These are phyloP conservation scores for Cyanocitta stelleri DNA, from an alignment of 2,113 vertebrate species.

Conservation along the genomic window DNA sequence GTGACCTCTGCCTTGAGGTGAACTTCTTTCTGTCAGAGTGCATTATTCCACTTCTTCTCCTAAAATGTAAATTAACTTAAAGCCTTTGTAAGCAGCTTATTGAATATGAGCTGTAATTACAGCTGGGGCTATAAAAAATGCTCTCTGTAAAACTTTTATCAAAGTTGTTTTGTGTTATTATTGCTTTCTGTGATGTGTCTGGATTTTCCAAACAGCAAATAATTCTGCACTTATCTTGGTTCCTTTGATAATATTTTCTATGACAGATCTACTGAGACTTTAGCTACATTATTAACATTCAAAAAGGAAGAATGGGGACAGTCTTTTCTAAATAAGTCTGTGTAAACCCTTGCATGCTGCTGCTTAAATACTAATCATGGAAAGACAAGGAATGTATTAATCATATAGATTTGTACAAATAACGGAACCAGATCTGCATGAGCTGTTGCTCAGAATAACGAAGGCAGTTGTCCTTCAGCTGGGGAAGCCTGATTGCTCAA, in stretches of 20 bases:
- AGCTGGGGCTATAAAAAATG: background rate
- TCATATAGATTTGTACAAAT: background rate
- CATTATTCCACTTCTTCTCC: background rate
- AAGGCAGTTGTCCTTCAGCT: background rate
- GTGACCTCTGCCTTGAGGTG: background rate
- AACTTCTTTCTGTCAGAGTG: background rate
- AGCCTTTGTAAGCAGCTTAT: slow-evolving; percentile 10
- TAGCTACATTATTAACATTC: background rate
- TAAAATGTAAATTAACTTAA: slow-evolving; percentile 12
- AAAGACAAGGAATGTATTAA: background rate
- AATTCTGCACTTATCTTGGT: slow-evolving; percentile 20
- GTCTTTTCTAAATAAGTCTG: background rate
- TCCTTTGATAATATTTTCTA: slow-evolving; percentile 32
- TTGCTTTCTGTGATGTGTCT: slow-evolving; percentile 25
- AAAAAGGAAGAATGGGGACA: slow-evolving; percentile 21
- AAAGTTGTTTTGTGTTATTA: slow-evolving; percentile 33
- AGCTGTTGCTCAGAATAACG: background rate
- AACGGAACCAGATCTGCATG: background rate
- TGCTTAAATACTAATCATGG: background rate
- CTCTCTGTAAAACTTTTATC: slow-evolving; percentile 35
- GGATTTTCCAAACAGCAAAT: slow-evolving; percentile 56
- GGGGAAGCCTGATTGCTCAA: background rate
- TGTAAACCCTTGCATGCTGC: background rate
- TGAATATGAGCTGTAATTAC: slow-evolving; percentile 23
- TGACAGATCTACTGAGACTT: slow-evolving; percentile 4